Conservation (phyloP, 23 tunicate species). For the Halocynthia roretzi region DNA sequence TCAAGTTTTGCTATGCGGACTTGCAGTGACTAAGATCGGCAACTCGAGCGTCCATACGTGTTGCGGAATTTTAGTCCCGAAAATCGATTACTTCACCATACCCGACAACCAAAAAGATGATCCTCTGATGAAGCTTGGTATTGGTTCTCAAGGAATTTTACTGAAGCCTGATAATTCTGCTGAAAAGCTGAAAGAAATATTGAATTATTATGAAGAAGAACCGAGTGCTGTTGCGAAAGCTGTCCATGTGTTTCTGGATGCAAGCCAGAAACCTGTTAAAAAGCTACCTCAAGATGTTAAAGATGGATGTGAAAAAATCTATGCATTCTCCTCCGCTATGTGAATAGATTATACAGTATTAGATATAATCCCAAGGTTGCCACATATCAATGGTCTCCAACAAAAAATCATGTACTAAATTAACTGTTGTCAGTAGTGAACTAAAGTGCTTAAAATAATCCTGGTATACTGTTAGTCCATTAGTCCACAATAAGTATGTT, state of each 20-base stretch:
- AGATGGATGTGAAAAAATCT: neutral
- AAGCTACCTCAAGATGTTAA: conserved; percentile 11
- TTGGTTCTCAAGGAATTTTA: conserved; percentile 28
- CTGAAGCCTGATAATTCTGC: neutral
- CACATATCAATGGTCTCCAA: too few relatives aligned
- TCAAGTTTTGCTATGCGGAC: conserved; percentile 37
- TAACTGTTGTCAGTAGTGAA: too few relatives aligned
- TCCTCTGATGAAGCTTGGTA: conserved; percentile 21
- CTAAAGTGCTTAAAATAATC: too few relatives aligned
- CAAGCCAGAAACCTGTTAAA: conserved; percentile 11
- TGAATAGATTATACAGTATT: too few relatives aligned
- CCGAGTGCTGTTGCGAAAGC: conserved; percentile 16
- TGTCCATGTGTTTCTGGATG: conserved; percentile 56
- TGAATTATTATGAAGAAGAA: conserved; percentile 8
- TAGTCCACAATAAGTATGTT: too few relatives aligned
- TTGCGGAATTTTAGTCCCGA: conserved; percentile 37
- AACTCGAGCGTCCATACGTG: conserved; percentile 38
- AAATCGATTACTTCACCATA: conserved; percentile 5
- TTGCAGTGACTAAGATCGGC: conserved; percentile 31
- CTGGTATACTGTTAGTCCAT: too few relatives aligned
- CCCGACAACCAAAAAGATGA: neutral
- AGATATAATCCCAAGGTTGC: too few relatives aligned
- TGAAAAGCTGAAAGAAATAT: neutral
- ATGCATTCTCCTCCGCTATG: too few relatives aligned
- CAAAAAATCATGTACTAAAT: too few relatives aligned